Evolutionary conservation across 2,113 vertebrate genomes (phyloP), one percentile per base, ranked within the genome.

Genomic region (Lagopus muta): DNA sequence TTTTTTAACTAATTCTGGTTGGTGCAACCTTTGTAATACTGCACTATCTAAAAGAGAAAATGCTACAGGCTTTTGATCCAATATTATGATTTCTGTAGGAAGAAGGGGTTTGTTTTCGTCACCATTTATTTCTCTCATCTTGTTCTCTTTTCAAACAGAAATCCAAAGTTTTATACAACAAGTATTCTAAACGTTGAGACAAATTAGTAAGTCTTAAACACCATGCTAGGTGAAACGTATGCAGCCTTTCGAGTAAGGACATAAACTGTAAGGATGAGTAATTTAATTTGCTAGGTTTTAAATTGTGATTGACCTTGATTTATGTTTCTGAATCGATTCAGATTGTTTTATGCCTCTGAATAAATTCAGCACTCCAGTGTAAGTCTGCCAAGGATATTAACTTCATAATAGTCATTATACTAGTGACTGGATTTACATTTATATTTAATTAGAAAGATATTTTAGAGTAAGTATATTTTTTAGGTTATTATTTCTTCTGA

Each of bases 91-190:
- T 82, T 61, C 50, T 65, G 64, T 88, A 74, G 62, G 80, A 93
- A 84, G 67, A 65, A 50, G 40, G 20, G 61, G 12, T 58, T 27
- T 84, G 62, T 90, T 94, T 93, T 87, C 71, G 85, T 45, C 38
- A 36, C 32, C 83, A 42, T 86, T 91, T 92, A 40, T 80, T 79
- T 92, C 27, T 86, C 18, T 74, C 20, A 30, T 92, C 32, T 86
- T 88, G 17, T 22, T 55, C 81, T 94, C 71, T 57, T 17, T 72
- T 74, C 65, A 27, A 90, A 90, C 81, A 78, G 5, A 69, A 83
- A 57, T 40, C 52, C 54, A 5, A 86, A 92, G 61, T 86, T 92
- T 94, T 92, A 78, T 88, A 24, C 83, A 90, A 88, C 82, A 83
- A 64, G 34, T 50, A 75, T 72, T 83, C 76, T 88, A 83, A 88